Base-by-base conservation (phyloP, 2,888 invertebrate genomes). In the Eilema depressum region DNA sequence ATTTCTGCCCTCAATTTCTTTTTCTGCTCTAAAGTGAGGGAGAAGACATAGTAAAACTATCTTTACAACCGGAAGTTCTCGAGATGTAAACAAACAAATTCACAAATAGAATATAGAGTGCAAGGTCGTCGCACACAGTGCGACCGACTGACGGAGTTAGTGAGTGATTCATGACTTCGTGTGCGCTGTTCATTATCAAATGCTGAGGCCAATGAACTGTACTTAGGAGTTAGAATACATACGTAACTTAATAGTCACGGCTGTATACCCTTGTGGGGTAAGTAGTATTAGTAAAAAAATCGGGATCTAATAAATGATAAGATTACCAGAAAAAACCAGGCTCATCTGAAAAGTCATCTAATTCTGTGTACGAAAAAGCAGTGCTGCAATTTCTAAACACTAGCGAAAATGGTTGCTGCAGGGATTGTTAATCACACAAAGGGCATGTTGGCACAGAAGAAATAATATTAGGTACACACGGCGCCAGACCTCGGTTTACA, bases 151-250 rank as follows among this genome's bases (percentile, higher is more conserved):
- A 80, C 23, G 75, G 73, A 53, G 12, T 56, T 37, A 28, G 53
- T 70, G 69, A 61, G 12, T n/a, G 76, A 73, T 64, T 73, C 71
- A 74, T 62, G 25, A 70, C 68, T 74, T 69, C 70, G 71, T 78
- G 74, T 83, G 76, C 57, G 73, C 57, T 65, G 75, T 73, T 74
- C 79, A 83, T 85, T 86, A 86, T 85, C 84, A 79, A 78, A 80
- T 76, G 65, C 65, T 63, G 33, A 66, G 83, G 79, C 71, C 79
- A 78, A 47, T 75, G 84, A 79, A 78, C 85, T 70, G 73, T 33
- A 63, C 70, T 76, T 78, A 70, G 75, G 71, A 66, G 61, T 23
- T 66, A 64, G 30, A 47, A 23, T 26, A 33, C 17, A n/a, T 37
- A 37, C 37, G 11, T 37, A 37, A 5, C 1, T 33, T 33, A 23